Percentiles rank a stretch among this genome's conserved stretches.
Conservation (phyloP, 2,888 invertebrate species). For the Disparrhopalites patrizii region DNA sequence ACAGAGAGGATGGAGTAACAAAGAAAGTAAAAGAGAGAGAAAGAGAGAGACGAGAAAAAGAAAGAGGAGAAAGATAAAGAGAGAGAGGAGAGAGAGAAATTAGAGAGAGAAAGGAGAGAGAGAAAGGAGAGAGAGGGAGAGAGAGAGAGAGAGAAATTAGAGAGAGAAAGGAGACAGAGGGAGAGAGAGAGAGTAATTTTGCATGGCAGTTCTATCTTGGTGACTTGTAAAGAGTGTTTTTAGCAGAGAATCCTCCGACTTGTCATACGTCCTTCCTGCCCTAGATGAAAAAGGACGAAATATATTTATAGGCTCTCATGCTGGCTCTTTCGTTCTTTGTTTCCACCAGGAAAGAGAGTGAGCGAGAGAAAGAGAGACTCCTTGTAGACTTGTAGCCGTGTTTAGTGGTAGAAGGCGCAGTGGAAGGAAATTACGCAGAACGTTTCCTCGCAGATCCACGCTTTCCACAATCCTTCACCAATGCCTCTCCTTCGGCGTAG, state of each 20-base stretch:
- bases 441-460: constrained; percentile 17
- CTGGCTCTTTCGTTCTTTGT: constrained; percentile 15
- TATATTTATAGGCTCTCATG: constrained; percentile 34
- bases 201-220: no score
- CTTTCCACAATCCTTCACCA: no score
- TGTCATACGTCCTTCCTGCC: constrained; percentile 35
- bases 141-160: constrained; percentile 10
- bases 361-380: background rate
- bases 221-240: no score
- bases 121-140: background rate
- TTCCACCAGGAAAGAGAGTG: background rate
- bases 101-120: background rate
- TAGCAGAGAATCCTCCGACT: no score
- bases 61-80: no score
- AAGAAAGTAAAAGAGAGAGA: no score
- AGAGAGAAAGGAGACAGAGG: no score
- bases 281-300: constrained; percentile 35
- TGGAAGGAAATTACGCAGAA: constrained; percentile 29
- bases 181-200: background rate
- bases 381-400: background rate
- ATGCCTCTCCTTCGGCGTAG: no score
- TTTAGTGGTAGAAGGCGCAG: constrained; percentile 5
- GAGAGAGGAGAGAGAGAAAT: background rate
- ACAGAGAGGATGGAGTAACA: no score
- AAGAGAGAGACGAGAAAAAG: no score